Evolutionary conservation across 2,113 vertebrate genomes (phyloP), one percentile per base, ranked within the genome.

Genomic region (Herpetotheres cachinnans): DNA sequence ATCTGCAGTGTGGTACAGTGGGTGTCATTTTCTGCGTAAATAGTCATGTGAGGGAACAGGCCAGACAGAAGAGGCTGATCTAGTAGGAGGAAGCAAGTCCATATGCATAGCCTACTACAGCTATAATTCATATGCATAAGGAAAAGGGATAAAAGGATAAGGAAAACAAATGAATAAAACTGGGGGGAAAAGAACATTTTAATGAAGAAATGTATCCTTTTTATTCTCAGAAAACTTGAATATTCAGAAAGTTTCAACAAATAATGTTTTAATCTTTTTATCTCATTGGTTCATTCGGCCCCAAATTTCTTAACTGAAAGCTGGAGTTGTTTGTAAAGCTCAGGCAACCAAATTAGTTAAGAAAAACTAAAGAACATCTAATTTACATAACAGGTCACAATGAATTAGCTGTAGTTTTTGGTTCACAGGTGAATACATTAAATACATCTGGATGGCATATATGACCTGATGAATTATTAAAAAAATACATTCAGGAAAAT

Each of bases 1-100:
- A 59, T 74, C 44, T 89, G 26, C 50, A 62, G 59, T 47, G 63
- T 42, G 55, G 62, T 62, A 38, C 34, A 29, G 69, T 24, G 63
- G 80, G 81, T 55, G 58, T 40, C 54, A 66, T 42, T 92, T 76
- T 85, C 46, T 67, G 38, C 72, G 83, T 38, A 93, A 91, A 96
- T 85, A 90, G 71, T 42, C 12, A 1, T 90, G 49, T 59, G 90
- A 94, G 80, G 79, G 71, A 74, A 55, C 44, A 66, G 74, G 18
- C 62, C 79, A 88, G 71, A 80, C 19, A 93, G 82, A 82, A 89
- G 29, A 80, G 71, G 24, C 55, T 77, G 74, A 81, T 73, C 42
- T 52, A 67, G 82, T 78, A 36, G 92, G 71, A 90, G 55, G 42
- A 14, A 42, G 63, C 7, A 86, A 78, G 26, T 40, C 85, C 88